Evolutionary conservation across 1,140 invertebrate genomes (phyloP), one percentile per base, ranked within the genome.

Genomic region (Bombus haemorrhoidalis): DNA sequence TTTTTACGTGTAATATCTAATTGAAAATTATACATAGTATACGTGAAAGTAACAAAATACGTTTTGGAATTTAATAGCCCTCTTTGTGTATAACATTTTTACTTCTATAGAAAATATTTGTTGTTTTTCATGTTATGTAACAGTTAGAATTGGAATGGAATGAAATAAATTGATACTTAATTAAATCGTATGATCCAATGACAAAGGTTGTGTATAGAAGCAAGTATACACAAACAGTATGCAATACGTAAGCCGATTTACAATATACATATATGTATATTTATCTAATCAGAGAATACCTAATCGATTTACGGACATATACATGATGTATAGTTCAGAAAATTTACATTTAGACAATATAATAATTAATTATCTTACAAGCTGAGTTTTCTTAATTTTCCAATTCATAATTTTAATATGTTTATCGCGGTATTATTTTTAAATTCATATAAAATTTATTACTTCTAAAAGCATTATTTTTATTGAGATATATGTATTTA

Each of bases 291-390:
- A 64, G 73, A 77, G 43, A 76, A 47, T 32, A 28, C 18, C 41
- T 62, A 73, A 73, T 79, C 37, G 37, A 75, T 84, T 81, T 87
- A 64, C 2, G 69, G 39, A 68, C 5, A 62, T n/a, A 66, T 34
- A 8, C 13, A 15, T 18, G 12, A 57, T 76, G 77, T 76, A 37
- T 37, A 47, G 8, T 78, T 32, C 8, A 69, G 18, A 83, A 1
- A 2, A 43, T 82, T 80, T 86, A 32, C 69, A 39, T 66, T 80
- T 41, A 34, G 28, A 62, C 18, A 37, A 69, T 39, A 32, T 32
- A 3, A n/a, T 62, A 25, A 6, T 59, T 59, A 28, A 18, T 12
- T 39, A 32, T 34, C 1, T 34, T 12, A 1, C 12, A 39, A 18
- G 9, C 4, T 15, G 12, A n/a, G 6, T 5, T 34, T 53, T 34